A percentile compares a stretch with the other conserved stretches of the same genome.
Conservation (phyloP, 2,797 vertebrate genomes). For the Pteropus rufus region DNA sequence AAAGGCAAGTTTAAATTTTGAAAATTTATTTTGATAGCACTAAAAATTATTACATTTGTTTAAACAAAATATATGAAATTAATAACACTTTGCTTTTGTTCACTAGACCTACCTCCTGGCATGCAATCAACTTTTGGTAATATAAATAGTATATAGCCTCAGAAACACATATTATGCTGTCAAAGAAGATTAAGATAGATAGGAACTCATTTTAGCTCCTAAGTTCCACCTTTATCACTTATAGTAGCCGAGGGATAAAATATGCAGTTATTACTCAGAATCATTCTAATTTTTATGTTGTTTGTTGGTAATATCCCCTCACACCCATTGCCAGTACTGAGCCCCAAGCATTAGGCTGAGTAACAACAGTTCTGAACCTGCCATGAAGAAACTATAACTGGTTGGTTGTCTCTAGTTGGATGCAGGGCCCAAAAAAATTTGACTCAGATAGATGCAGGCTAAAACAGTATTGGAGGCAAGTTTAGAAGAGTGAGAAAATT, state of each 20-base stretch:
- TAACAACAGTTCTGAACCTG: not conserved
- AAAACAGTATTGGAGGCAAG: not conserved
- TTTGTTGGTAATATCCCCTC: not conserved
- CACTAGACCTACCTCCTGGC: not conserved
- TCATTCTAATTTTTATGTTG: constrained; percentile 1
- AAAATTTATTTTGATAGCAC: not conserved
- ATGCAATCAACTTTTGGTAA: constrained; percentile 58
- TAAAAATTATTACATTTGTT: constrained; percentile 26
- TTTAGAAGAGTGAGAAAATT: not conserved
- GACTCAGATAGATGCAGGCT: not conserved
- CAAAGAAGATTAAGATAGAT: constrained; percentile 60
- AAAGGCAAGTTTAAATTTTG: constrained; percentile 2
- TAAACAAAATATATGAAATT: constrained; percentile 51
- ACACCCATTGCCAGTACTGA: not conserved
- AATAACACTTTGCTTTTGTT: constrained; percentile 39
- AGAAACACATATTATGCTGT: constrained; percentile 47
- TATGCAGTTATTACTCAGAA: constrained; percentile 18
- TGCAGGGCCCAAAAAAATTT: not conserved
- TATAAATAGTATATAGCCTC: constrained; percentile 24
- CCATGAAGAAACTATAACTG: not conserved
- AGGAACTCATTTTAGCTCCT: not conserved
- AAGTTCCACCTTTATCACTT: constrained; percentile 31
- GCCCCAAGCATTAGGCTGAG: not conserved
- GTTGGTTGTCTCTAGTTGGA: not conserved
- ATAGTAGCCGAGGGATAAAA: constrained; percentile 37